phyloP scores from a whole-genome alignment of 2,888 invertebrate species.

The Macaria liturata region DNA sequence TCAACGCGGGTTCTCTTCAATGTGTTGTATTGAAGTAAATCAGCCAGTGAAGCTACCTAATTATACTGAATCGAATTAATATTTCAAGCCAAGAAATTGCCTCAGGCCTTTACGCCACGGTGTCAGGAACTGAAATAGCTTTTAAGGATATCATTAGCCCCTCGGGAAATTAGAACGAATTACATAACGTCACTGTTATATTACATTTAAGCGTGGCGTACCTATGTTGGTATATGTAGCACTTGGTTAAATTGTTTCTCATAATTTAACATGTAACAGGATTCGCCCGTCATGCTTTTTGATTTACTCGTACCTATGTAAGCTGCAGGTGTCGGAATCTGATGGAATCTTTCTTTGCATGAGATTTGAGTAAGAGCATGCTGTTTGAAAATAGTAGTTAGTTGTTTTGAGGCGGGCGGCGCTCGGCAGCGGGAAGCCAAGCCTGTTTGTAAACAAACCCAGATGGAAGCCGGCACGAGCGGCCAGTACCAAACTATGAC shows the following conservation, averaged over 20 bases:
- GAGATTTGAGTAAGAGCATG: conserved; percentile 4
- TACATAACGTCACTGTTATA: conserved; percentile 49
- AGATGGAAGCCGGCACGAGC: conserved; percentile 42
- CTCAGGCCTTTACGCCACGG: conserved; percentile 41
- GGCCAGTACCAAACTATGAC: conserved; percentile 46
- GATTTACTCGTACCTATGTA: too few relatives aligned
- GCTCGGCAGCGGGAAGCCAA: conserved; percentile 22
- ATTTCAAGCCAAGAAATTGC: conserved; percentile 40
- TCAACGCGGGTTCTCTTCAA: too few relatives aligned
- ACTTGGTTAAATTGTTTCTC: conserved; percentile 9
- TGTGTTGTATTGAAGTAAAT: too few relatives aligned
- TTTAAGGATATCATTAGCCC: conserved; percentile 68
- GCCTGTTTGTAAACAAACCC: conserved; percentile 64
- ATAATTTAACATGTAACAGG: conserved; percentile 10
- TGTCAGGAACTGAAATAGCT: conserved; percentile 60
- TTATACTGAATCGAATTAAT: conserved; percentile 37
- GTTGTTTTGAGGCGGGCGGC: conserved; percentile 11
- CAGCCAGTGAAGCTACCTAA: neutral
- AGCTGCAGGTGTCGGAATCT: too few relatives aligned
- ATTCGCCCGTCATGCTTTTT: neutral
- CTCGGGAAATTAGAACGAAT: conserved; percentile 75
- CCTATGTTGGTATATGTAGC: conserved; percentile 8
- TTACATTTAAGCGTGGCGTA: conserved; percentile 35
- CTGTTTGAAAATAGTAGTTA: conserved; percentile 24
- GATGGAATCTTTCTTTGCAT: conserved; percentile 3